Evolutionary conservation across 2,888 invertebrate species (phyloP).

Genomic region (Allophyes oxyacanthae): DNA sequence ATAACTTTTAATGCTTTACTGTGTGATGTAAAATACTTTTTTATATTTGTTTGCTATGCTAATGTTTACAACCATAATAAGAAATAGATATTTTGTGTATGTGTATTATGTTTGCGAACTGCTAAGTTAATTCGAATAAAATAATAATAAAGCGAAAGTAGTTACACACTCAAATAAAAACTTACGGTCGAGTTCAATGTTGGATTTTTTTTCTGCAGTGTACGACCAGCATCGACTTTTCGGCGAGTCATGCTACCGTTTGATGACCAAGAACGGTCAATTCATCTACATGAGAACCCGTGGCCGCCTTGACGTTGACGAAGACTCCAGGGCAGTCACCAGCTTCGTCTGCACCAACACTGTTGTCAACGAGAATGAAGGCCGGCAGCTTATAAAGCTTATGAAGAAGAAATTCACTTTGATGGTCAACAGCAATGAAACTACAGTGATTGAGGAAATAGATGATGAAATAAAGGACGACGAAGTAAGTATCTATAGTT

Average conservation of each 20-base stretch:
- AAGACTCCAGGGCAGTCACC: slow-evolving; percentile 91
- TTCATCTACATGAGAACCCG: slow-evolving; percentile 95
- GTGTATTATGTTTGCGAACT: background rate
- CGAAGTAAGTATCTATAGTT: slow-evolving; percentile 28
- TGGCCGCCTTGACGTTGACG: slow-evolving; percentile 94
- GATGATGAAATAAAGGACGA: slow-evolving; percentile 42
- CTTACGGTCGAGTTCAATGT: background rate
- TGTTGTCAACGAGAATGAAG: slow-evolving; percentile 92
- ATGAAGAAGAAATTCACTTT: slow-evolving; percentile 93
- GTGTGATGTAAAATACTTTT: background rate
- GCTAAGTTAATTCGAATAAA: background rate
- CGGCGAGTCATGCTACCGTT: slow-evolving; percentile 95
- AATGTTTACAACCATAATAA: too few relatives aligned
- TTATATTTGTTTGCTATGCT: background rate
- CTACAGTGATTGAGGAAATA: slow-evolving; percentile 48
- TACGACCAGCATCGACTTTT: slow-evolving; percentile 93
- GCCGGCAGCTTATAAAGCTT: slow-evolving; percentile 90
- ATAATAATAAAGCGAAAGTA: background rate
- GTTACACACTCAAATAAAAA: background rate
- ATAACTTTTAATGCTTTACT: background rate
- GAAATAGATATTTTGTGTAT: too few relatives aligned
- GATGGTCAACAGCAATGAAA: slow-evolving; percentile 73
- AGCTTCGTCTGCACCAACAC: slow-evolving; percentile 96
- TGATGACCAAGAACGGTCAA: slow-evolving; percentile 93
- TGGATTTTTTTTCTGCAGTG: slow-evolving; percentile 82